Evolutionary conservation across 1,140 invertebrate genomes (phyloP), one percentile per base, ranked within the genome.

Genomic region (Aphelenchoides besseyi): DNA sequence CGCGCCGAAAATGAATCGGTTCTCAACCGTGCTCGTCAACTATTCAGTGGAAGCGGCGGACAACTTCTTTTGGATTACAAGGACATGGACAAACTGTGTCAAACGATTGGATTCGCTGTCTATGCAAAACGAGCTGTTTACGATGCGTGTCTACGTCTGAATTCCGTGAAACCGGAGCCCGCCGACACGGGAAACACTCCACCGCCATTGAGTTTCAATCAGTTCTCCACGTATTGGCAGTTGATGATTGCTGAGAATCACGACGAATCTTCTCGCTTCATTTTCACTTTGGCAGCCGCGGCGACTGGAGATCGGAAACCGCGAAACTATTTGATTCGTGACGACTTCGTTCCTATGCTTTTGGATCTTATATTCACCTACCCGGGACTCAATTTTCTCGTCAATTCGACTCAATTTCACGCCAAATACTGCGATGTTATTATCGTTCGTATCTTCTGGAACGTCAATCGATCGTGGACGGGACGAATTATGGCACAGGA

Each of bases 361-460:
- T 92, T 98, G 87, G 97, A 99, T 87, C 92, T 99, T 0, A 95
- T 99, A 28, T 94, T 98, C 84, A 95, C 95, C n/a, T 95, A 99
- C 89, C 95, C 96, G 2, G 96, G 96, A 54, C 88, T 98, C 68
- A 93, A 90, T 52, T 98, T 98, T 87, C 88, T 98, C 16, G 93
- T 95, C 85, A 93, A 97, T 86, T 94, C 95, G 57, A 92, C 92
- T 12, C 95, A 98, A 87, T 99, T 98, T 87, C 96, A 98, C 89
- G 96, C 94, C 67, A 90, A 94, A 88, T 98, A 98, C 85, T 75
- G 74, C 41, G 77, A 82, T 62, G 82, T 83, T 71, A 68, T 80
- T 75, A 94, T 98, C 82, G 93, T 95, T 41, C 90, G 97, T 84
- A 98, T 99, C 88, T 98, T 93, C 86, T 99, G 97, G 86, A 92